phyloP scores from a whole-genome alignment of 2,888 invertebrate genomes.

The Galerucella nymphaeae region DNA sequence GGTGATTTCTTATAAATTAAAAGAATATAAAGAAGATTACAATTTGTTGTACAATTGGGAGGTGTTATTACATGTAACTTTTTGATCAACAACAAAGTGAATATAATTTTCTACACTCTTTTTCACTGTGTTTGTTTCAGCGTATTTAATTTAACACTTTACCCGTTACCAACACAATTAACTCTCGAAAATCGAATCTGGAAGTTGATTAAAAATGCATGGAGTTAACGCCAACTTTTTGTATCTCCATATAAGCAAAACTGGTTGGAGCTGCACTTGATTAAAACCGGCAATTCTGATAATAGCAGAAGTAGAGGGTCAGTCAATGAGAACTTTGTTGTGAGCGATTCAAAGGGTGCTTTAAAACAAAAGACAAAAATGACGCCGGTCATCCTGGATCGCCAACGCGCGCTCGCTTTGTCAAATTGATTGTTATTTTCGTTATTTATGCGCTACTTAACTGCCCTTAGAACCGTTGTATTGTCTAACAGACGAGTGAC shows the following conservation, averaged over 20 bases:
- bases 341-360: slow-evolving; percentile 56
- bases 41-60: too few species aligned
- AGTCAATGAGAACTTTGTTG: slow-evolving; percentile 55
- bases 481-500: slow-evolving; percentile 49
- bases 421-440: slow-evolving; percentile 64
- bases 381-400: slow-evolving; percentile 61
- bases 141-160: slow-evolving; percentile 10
- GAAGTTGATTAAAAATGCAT: slow-evolving; percentile 48
- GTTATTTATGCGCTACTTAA: slow-evolving; percentile 61
- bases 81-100: too few species aligned
- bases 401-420: slow-evolving; percentile 55
- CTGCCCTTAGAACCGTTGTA: slow-evolving; percentile 49
- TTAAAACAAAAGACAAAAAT: slow-evolving; percentile 63
- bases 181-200: slow-evolving; percentile 29
- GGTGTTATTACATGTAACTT: too few species aligned
- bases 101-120: not conserved
- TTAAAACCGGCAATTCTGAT: slow-evolving; percentile 57
- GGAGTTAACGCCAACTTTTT: slow-evolving; percentile 42
- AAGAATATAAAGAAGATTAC: too few species aligned
- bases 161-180: slow-evolving; percentile 5
- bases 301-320: slow-evolving; percentile 51
- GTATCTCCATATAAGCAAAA: slow-evolving; percentile 44
- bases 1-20: too few species aligned
- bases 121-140: not conserved
- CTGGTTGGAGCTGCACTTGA: slow-evolving; percentile 55